Percentiles rank a stretch among this genome's conserved stretches.
These are phyloP conservation scores for Limosa lapponica DNA, from an alignment of 2,797 vertebrate species.

Conservation along the genomic window DNA sequence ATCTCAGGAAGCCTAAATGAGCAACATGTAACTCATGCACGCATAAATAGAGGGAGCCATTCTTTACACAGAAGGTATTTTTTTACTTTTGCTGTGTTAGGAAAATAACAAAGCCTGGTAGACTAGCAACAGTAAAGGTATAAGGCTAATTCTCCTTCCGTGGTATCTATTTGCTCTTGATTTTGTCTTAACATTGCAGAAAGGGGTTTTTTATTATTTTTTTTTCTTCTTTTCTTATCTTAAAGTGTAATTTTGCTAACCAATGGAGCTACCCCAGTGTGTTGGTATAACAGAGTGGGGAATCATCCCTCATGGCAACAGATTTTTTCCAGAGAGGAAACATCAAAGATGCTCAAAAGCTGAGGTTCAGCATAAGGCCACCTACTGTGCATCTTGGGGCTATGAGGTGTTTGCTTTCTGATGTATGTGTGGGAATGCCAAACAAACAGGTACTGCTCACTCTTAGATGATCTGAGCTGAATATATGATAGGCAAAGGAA, in stretches of 20 bases:
- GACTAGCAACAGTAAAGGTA: neutral
- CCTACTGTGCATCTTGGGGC: neutral
- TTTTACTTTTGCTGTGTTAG: neutral
- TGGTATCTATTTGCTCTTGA: neutral
- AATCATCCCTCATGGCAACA: neutral
- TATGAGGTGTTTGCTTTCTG: neutral
- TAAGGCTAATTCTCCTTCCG: neutral
- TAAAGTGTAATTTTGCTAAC: neutral
- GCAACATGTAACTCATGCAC: neutral
- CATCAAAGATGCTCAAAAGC: neutral
- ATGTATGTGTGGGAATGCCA: neutral
- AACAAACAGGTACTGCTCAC: neutral
- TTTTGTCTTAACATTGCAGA: neutral
- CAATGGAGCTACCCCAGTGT: neutral
- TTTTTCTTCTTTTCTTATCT: neutral
- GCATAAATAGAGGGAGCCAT: neutral
- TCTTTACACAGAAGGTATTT: neutral
- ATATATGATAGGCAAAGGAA: neutral
- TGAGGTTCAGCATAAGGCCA: neutral
- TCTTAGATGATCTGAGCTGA: neutral
- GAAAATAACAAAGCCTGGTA: neutral
- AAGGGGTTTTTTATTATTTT: neutral
- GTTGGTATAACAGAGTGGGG: neutral
- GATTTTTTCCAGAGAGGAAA: neutral
- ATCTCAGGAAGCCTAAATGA: neutral